Percentiles rank a stretch among this genome's conserved stretches.
Evolutionary conservation across 2,113 vertebrate genomes (phyloP).

Genomic region (Perccottus glenii): DNA sequence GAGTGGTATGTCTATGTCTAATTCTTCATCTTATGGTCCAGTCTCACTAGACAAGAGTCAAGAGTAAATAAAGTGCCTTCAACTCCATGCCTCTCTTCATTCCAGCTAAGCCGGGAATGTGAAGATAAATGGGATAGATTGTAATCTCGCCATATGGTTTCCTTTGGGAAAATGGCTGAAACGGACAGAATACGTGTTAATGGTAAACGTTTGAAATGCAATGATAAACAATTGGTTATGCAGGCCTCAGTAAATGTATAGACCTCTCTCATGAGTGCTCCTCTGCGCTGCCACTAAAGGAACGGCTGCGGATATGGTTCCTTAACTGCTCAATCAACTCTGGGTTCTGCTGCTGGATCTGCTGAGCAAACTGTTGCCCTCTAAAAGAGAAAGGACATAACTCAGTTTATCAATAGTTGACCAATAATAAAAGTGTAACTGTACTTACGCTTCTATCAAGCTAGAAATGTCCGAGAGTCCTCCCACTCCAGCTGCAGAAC

Average conservation of each 20-base stretch:
- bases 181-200: constrained; percentile 12
- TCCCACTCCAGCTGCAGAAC: constrained; percentile 92
- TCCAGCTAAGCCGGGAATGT: constrained; percentile 66
- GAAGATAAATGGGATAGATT: constrained; percentile 75
- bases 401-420: neutral
- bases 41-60: constrained; percentile 23
- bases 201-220: neutral
- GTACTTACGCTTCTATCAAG: constrained; percentile 95
- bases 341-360: constrained; percentile 99
- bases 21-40: constrained; percentile 34
- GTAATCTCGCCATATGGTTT: constrained; percentile 62
- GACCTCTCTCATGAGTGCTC: constrained; percentile 89
- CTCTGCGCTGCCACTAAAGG: constrained; percentile 93
- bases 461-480: constrained; percentile 95
- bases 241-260: neutral
- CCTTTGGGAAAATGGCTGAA: constrained; percentile 43
- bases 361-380: constrained; percentile 97
- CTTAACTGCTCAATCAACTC: constrained; percentile 96
- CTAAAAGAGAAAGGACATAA: constrained; percentile 75
- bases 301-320: constrained; percentile 95
- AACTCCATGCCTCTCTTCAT: constrained; percentile 51
- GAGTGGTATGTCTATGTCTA: constrained; percentile 24
- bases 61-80: constrained; percentile 73
- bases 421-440: neutral
- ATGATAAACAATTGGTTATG: neutral